Base-by-base conservation (phyloP, 2,113 vertebrate genomes). In the Embiotoca jacksoni region DNA sequence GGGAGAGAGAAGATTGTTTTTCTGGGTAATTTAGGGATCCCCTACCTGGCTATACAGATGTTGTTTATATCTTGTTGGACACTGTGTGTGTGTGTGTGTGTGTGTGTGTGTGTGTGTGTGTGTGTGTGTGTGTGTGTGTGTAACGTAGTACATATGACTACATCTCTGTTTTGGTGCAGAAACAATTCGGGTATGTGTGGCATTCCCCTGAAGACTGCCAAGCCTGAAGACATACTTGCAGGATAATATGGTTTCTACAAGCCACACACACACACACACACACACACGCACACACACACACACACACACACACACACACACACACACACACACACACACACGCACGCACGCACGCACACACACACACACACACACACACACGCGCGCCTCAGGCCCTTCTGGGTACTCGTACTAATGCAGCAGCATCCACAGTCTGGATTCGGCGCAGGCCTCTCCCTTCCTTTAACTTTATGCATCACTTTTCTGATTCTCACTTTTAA, bases 401-500 rank as follows among this genome's bases (percentile, higher is more conserved):
- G 15, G 6, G 39, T 60, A 13, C 23, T 23, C 6, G 6, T 9
- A 37, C 6, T 16, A 5, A 36, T 56, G 69, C 75, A 59, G 60
- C 63, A 58, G 33, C 32, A 32, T 47, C 11, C 35, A 14, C 49
- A 67, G 80, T 73, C 37, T 69, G 47, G 63, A 83, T 83, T 67
- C 68, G 60, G 37, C 2, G 7, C 68, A 65, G 65, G 49, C 57
- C 54, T 52, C 70, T 80, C 7, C 7, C 59, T 84, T 68, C 63
- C 44, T 71, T 58, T 54, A 62, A 62, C 56, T 61, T n/a, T 32
- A 56, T 23, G 69, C 70, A 59, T 83, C 78, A 75, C 58, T 67
- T 50, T 58, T 77, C 39, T 44, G 52, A 66, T 16, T 75, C 73
- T 75, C 54, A 56, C 70, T 70, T 84, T 85, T 79, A 78, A 88